Percentiles rank a stretch among this genome's conserved stretches.
Conservation (phyloP, 2,888 invertebrate genomes). For the Phragmatobia fuliginosa region DNA sequence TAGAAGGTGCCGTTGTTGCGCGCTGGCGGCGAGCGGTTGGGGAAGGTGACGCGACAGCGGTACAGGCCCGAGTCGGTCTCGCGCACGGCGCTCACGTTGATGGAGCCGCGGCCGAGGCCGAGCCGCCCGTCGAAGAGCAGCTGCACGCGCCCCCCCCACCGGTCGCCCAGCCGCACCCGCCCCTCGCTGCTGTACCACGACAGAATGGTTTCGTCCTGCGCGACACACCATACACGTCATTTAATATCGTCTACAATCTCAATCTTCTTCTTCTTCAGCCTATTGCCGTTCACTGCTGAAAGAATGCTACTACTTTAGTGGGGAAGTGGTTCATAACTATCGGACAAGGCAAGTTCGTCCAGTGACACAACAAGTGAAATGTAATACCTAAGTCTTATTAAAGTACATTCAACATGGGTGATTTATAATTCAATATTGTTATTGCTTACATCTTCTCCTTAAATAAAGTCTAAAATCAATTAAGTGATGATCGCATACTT, state of each 20-base stretch:
- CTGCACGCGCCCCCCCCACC: slow-evolving; percentile 92
- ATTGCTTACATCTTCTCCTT: too few species aligned
- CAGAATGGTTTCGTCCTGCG: slow-evolving; percentile 92
- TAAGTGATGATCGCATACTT: too few species aligned
- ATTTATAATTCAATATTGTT: too few species aligned
- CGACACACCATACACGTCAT: not conserved
- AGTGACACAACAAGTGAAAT: too few species aligned
- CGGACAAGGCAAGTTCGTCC: too few species aligned
- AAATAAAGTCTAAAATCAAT: too few species aligned
- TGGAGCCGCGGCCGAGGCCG: slow-evolving; percentile 88
- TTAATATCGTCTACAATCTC: not conserved
- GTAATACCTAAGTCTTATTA: too few species aligned
- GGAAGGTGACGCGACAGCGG: slow-evolving; percentile 95
- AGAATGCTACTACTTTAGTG: too few species aligned
- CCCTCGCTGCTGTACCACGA: slow-evolving; percentile 93
- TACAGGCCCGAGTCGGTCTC: slow-evolving; percentile 97
- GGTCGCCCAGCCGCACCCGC: slow-evolving; percentile 89
- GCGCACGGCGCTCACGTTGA: slow-evolving; percentile 94
- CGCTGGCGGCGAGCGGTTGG: slow-evolving; percentile 94
- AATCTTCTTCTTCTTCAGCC: too few species aligned
- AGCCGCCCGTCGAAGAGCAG: slow-evolving; percentile 82
- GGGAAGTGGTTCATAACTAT: too few species aligned
- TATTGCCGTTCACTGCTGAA: too few species aligned
- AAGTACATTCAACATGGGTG: too few species aligned
- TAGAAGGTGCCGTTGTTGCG: slow-evolving; percentile 96